Base-by-base conservation (phyloP, 2,113 vertebrate genomes). In the Vidua chalybeata region DNA sequence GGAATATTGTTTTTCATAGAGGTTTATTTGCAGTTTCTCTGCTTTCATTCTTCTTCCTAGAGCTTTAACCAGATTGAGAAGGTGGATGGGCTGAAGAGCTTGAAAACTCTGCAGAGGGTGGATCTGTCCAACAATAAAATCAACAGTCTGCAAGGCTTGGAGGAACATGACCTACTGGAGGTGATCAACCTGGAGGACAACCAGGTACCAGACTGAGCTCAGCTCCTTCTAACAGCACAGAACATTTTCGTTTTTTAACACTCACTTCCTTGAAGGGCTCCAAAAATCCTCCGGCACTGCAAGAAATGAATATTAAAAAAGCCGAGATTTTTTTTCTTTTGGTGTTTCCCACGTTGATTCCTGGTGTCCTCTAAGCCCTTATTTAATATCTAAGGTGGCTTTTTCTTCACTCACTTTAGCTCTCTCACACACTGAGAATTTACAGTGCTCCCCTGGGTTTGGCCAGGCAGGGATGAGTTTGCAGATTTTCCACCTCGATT, bases 61-160 rank as follows among this genome's bases (percentile, higher is more conserved):
- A 98, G 97, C 78, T 98, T 96, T 64, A 99, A 99, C 96, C 94
- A 94, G 87, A 98, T 99, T 48, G 89, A 97, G 93, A 98, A 87
- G 55, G 98, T 98, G 58, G 97, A 97, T 22, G 98, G 98, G 43
- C 89, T 99, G 95, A 98, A 98, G 59, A 96, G 94, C 12, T 91
- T 99, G 33, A 97, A 87, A 95, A 66, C 19, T 31, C 97, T 99
- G 7, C 98, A 97, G 94, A 91, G 95, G 9, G 81, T 99, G 46
- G 98, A 99, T 84, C 94, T 99, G 97, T 99, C 99, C 43, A 68
- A 90, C 54, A 99, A 99, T 97, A 95, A 95, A 84, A 99, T 99
- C 84, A 97, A 87, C 28, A 98, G 97, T 52, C 97, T 99, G 27
- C 95, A 97, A 67, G 99, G 99, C 41, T 96, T 99, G 64, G 97